Conservation (phyloP, 2,888 invertebrate species). For the Drosophila mimica region DNA sequence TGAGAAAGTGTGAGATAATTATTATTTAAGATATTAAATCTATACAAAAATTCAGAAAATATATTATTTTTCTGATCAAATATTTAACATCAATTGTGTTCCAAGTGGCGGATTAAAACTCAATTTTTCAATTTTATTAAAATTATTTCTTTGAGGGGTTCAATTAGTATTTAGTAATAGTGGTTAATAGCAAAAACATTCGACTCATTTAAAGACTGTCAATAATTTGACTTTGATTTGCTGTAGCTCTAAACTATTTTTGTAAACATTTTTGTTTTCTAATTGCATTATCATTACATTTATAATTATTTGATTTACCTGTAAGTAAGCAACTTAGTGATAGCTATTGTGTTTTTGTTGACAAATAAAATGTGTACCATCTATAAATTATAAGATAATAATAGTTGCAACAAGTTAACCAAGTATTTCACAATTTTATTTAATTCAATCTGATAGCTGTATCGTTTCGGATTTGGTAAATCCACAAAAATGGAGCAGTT, state of each 20-base stretch:
- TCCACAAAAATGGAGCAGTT: conserved; percentile 70
- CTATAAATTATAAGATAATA: not conserved
- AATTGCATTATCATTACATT: not conserved
- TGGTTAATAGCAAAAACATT: too few relatives aligned
- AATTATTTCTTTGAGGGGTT: not conserved
- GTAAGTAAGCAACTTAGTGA: not conserved
- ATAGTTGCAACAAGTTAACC: not conserved
- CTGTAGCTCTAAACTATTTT: too few relatives aligned
- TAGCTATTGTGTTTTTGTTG: not conserved
- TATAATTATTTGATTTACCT: not conserved
- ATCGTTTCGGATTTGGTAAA: conserved; percentile 53
- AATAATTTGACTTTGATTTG: too few relatives aligned
- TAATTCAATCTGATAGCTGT: conserved; percentile 51
- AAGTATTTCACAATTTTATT: conserved; percentile 25
- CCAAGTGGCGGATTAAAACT: not conserved
- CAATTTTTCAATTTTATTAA: not conserved
- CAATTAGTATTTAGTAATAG: too few relatives aligned
- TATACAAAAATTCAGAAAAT: not conserved
- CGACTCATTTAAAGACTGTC: too few relatives aligned
- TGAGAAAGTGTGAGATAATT: not conserved
- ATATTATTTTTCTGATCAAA: not conserved
- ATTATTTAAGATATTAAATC: not conserved
- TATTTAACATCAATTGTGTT: not conserved
- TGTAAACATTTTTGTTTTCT: too few relatives aligned
- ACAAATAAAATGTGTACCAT: not conserved